Conservation (phyloP, 2,113 vertebrate species). For the Oncorhynchus gorbuscha region DNA sequence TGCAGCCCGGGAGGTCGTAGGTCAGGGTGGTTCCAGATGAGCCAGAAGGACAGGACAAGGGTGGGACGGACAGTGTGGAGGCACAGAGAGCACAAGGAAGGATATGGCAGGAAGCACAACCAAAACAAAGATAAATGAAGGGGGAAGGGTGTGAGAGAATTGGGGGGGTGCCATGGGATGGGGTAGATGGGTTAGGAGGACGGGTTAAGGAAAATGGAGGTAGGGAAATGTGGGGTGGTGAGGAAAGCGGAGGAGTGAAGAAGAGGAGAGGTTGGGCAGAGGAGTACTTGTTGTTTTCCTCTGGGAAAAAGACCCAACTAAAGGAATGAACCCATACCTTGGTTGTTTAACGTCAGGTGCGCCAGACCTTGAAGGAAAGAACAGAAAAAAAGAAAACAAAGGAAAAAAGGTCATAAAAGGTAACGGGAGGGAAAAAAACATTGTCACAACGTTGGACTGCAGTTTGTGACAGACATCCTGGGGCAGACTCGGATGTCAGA, state of each 20-base stretch:
- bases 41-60: constrained; percentile 65
- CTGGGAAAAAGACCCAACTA: constrained; percentile 57
- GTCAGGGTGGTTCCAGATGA: constrained; percentile 70
- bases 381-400: constrained; percentile 80
- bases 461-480: constrained; percentile 86
- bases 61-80: constrained; percentile 62
- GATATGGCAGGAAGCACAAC: constrained; percentile 42
- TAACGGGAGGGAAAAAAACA: constrained; percentile 79
- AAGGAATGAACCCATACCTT: constrained; percentile 80
- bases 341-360: constrained; percentile 85
- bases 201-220: constrained; percentile 25
- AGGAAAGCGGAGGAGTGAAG: constrained; percentile 32
- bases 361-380: constrained; percentile 83
- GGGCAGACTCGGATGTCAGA: constrained; percentile 81
- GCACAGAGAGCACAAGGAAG: constrained; percentile 52
- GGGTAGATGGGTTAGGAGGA: constrained; percentile 5
- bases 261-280: constrained; percentile 35
- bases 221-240: constrained; percentile 38
- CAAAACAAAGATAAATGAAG: not conserved
- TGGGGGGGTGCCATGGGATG: constrained; percentile 22
- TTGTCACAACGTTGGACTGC: constrained; percentile 87
- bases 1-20: constrained; percentile 64
- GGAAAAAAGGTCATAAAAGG: constrained; percentile 82
- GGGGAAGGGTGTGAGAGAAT: constrained; percentile 13
- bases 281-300: constrained; percentile 47